Evolutionary conservation across 2,888 invertebrate species (phyloP), one percentile per base, ranked within the genome.

Genomic region (Oscheius sp.): DNA sequence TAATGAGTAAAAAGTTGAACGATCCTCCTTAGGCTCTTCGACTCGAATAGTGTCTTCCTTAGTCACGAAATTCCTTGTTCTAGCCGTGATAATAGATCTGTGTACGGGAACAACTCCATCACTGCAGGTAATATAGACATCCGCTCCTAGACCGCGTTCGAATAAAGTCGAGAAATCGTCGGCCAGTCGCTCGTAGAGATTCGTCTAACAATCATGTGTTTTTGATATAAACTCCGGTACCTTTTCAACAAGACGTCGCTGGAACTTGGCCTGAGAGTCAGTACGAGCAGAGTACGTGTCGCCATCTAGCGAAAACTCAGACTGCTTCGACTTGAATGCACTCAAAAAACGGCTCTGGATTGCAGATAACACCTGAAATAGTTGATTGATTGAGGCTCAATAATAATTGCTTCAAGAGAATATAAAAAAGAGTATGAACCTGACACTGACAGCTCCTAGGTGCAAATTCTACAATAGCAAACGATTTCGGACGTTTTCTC

Each of bases 401-500:
- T 21, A 21, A 0, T 21, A 21, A 21, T 21, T 0, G 37, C 37
- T 48, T 60, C 42, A 7, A 42, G 7, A 42, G 4, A 5, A 42
- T 0, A 1, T 11, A 2, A 57, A 42, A 42, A 42, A 55, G n/a
- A 47, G 2, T 42, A 11, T 42, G 55, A 13, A 82, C 78, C 71
- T 82, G 79, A 59, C 84, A 84, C 59, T 79, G 68, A 70, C 84
- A 84, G 21, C 76, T 75, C 33, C 78, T 73, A 13, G 84, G 84
- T 21, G 80, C 82, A 75, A 84, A 74, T 51, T 84, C 82, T 2
- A 84, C 82, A 47, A 84, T 74, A 13, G 82, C 82, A 60, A 79
- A 84, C 11, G 82, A 82, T 21, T 79, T 70, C 0, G 82, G 84
- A 1, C 79, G 73, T 65, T 79, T 81, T 13, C 76, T 53, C 1